A percentile compares a stretch with the other conserved stretches of the same genome.
Conservation (phyloP, 92 coral and sea anemone species). For the Parazoanthus atlanticus region DNA sequence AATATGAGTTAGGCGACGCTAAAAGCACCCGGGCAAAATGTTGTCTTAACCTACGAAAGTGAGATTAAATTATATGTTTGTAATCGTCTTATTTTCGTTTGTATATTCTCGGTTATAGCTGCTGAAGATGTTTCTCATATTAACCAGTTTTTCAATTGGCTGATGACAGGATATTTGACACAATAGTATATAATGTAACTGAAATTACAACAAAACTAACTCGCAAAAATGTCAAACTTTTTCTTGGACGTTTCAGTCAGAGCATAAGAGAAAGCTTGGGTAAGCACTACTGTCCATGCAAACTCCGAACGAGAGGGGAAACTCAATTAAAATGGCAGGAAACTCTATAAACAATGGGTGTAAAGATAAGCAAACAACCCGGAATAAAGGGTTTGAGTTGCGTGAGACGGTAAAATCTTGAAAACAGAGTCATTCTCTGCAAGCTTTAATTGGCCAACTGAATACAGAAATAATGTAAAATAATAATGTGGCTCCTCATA, state of each 20-base stretch:
- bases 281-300: neutral
- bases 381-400: constrained; percentile 29
- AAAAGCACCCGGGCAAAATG: neutral
- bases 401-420: constrained; percentile 38
- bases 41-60: neutral
- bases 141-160: constrained; percentile 29
- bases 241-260: neutral
- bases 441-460: constrained; percentile 31
- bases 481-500: neutral
- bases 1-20: neutral
- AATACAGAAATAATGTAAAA: neutral
- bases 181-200: constrained; percentile 18
- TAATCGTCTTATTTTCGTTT: constrained; percentile 1
- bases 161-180: constrained; percentile 31
- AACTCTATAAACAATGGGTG: constrained; percentile 32
- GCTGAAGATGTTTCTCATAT: constrained; percentile 1
- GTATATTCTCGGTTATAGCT: neutral
- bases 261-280: neutral
- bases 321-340: constrained; percentile 48
- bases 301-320: constrained; percentile 4
- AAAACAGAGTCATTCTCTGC: constrained; percentile 15
- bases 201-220: neutral
- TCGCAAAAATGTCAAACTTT: neutral
- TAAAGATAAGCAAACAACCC: constrained; percentile 45
- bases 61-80: constrained; percentile 7